These are phyloP conservation scores for Mustela nigripes DNA, from an alignment of 2,113 vertebrate genomes.

Conservation along the genomic window DNA sequence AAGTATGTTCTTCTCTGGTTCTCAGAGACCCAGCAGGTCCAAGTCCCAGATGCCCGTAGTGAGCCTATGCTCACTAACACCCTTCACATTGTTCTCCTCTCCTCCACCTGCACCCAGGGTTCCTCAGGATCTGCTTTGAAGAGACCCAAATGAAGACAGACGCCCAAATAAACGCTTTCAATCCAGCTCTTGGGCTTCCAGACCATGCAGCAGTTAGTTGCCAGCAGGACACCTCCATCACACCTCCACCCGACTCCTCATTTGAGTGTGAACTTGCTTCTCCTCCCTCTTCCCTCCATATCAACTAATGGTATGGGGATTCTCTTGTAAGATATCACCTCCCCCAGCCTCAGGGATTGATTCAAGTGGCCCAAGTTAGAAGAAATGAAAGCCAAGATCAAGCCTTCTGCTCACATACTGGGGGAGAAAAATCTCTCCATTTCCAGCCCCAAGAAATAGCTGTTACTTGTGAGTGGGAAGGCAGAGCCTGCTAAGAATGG, in stretches of 20 bases:
- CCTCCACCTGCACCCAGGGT: neutral
- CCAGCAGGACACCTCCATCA: too few species aligned
- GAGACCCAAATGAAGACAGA: neutral
- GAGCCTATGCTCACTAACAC: too few species aligned
- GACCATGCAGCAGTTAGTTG: too few species aligned
- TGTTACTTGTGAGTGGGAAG: neutral
- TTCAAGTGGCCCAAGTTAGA: neutral
- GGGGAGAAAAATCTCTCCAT: neutral
- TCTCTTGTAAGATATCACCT: neutral
- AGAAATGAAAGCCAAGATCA: neutral
- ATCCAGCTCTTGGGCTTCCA: too few species aligned
- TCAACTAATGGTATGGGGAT: neutral
- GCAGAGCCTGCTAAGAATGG: neutral
- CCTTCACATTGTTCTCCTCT: neutral
- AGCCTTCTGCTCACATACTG: neutral
- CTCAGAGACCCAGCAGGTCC: accelerated
- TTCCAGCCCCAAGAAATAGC: neutral
- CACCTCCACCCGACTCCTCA: accelerated
- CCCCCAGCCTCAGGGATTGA: neutral
- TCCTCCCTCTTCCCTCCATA: neutral
- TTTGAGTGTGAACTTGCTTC: neutral
- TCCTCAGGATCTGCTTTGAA: neutral
- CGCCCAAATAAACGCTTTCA: neutral
- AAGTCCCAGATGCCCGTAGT: neutral
- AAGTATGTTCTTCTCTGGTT: accelerated